These are phyloP conservation scores for Cantharis lateralis DNA, from an alignment of 2,888 invertebrate species.

Conservation along the genomic window DNA sequence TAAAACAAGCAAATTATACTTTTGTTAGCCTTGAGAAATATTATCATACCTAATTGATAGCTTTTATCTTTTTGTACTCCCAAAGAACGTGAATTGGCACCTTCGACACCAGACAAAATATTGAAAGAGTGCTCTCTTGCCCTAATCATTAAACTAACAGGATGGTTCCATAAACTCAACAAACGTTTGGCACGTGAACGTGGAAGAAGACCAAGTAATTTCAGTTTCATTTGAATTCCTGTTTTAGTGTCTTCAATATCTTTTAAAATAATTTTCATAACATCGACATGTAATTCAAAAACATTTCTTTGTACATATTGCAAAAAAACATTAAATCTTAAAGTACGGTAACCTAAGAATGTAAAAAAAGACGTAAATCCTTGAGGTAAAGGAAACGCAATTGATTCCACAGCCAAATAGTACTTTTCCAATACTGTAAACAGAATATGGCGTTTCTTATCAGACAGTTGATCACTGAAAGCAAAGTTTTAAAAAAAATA, in stretches of 20 bases:
- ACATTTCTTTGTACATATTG: conserved; percentile 85
- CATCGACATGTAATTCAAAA: conserved; percentile 85
- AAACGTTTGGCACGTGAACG: conserved; percentile 78
- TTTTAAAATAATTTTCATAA: conserved; percentile 81
- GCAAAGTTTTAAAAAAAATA: conserved; percentile 5
- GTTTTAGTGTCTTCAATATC: conserved; percentile 59
- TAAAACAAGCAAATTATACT: conserved; percentile 45
- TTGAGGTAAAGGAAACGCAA: conserved; percentile 82
- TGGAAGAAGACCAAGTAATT: conserved; percentile 74
- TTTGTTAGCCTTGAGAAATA: neutral
- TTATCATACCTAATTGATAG: conserved; percentile 30
- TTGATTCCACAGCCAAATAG: conserved; percentile 75
- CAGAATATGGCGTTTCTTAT: conserved; percentile 70
- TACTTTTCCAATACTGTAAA: conserved; percentile 83
- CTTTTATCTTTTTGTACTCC: conserved; percentile 43
- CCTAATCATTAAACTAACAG: conserved; percentile 75
- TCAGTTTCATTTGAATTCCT: conserved; percentile 72
- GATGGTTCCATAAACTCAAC: conserved; percentile 78
- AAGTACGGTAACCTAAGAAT: conserved; percentile 79
- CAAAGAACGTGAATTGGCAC: conserved; percentile 47
- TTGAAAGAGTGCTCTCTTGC: conserved; percentile 82
- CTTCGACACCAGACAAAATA: conserved; percentile 74
- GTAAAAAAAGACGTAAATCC: conserved; percentile 90
- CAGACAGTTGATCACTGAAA: conserved; percentile 75
- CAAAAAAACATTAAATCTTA: conserved; percentile 77